phyloP scores from a whole-genome alignment of 2,113 vertebrate species.

The Leucosticte australis region DNA sequence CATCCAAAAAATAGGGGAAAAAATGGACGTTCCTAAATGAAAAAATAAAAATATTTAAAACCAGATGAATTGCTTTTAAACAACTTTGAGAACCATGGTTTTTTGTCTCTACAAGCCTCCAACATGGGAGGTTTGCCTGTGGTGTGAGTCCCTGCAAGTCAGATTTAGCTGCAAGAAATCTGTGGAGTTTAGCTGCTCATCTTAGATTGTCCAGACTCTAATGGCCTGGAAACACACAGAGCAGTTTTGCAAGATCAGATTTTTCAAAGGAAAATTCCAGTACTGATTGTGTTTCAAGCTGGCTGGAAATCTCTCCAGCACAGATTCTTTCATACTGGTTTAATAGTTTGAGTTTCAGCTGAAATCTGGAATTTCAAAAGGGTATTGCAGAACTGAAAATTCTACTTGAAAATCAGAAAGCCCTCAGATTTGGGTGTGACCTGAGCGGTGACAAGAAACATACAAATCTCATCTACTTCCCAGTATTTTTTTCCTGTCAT shows the following conservation, averaged over 20 bases:
- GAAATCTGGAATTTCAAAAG: constrained; percentile 18
- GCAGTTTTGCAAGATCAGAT: neutral
- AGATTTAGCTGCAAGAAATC: neutral
- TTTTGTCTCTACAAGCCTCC: neutral
- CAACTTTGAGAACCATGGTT: accelerated
- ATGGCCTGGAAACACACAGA: neutral
- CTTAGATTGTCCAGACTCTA: neutral
- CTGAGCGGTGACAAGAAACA: neutral
- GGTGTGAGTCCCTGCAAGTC: neutral
- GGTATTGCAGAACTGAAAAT: neutral
- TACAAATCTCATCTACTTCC: neutral
- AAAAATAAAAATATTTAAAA: neutral
- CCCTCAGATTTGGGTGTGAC: neutral
- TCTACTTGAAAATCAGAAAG: neutral
- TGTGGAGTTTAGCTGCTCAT: neutral
- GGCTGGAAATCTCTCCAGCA: neutral
- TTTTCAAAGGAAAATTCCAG: constrained; percentile 35
- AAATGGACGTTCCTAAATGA: neutral
- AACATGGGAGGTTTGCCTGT: neutral
- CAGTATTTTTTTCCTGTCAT: neutral
- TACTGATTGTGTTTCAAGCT: neutral
- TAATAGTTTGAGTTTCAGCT: neutral
- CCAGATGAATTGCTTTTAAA: neutral
- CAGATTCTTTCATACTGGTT: neutral
- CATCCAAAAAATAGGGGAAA: neutral